These are phyloP conservation scores for Pomatorhinus ruficollis DNA, from an alignment of 2,113 vertebrate species.

Conservation along the genomic window DNA sequence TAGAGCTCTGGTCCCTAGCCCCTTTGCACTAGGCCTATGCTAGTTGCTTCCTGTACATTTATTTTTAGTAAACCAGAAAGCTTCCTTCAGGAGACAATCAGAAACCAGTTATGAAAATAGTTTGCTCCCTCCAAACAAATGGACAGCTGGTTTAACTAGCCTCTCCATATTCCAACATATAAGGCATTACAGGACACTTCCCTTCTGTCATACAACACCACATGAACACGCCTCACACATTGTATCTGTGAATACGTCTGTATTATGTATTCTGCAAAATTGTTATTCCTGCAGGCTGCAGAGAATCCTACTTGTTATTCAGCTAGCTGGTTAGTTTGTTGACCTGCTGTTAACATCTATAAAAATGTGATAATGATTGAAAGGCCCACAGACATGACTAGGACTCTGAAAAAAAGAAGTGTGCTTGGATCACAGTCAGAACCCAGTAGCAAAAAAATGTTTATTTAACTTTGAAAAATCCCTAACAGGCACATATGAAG, in stretches of 20 bases:
- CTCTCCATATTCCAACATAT: not conserved
- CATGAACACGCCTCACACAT: not conserved
- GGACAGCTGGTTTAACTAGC: not conserved
- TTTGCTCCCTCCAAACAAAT: not conserved
- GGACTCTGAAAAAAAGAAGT: not conserved
- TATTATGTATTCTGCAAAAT: not conserved
- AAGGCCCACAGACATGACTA: not conserved
- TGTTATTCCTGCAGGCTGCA: not conserved
- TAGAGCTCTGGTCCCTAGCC: not conserved
- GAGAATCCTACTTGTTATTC: not conserved
- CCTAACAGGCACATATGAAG: not conserved
- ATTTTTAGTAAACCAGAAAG: not conserved
- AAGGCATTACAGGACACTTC: not conserved
- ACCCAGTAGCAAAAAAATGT: not conserved
- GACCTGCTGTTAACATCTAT: constrained; percentile 6
- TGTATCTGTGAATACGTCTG: not conserved
- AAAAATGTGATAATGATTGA: constrained; percentile 31
- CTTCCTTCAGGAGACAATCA: not conserved
- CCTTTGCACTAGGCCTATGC: not conserved
- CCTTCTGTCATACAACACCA: not conserved
- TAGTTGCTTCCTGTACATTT: not conserved
- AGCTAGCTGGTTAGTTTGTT: not conserved
- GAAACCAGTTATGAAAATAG: not conserved
- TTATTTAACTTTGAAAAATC: not conserved
- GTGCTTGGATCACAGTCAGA: not conserved